phyloP scores from a whole-genome alignment of 2,797 vertebrate genomes.

The Rhinophrynus dorsalis region DNA sequence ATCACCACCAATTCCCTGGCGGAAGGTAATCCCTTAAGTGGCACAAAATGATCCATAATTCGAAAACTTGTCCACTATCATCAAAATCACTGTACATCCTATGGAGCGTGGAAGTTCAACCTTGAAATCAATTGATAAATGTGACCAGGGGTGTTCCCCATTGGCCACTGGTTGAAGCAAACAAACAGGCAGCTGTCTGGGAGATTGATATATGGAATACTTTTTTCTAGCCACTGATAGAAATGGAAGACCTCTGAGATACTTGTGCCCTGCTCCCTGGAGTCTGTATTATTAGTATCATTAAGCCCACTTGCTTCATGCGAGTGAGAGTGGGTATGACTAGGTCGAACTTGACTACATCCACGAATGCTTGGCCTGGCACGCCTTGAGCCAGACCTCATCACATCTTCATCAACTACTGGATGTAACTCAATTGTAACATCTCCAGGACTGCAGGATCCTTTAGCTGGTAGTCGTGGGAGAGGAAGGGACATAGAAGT shows the following conservation, averaged over 20 bases:
- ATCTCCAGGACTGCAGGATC: slow-evolving; percentile 65
- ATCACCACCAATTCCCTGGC: no score
- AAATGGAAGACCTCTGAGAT: slow-evolving; percentile 85
- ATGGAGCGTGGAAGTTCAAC: no score
- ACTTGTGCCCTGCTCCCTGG: slow-evolving; percentile 79
- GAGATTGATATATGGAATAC: slow-evolving; percentile 94
- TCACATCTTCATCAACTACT: slow-evolving; percentile 65
- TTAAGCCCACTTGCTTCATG: slow-evolving; percentile 64
- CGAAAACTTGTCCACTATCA: no score
- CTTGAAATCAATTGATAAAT: no score
- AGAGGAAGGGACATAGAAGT: slow-evolving; percentile 48
- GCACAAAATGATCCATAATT: no score
- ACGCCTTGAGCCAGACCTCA: slow-evolving; percentile 67
- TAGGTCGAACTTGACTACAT: slow-evolving; percentile 64
- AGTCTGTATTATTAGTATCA: slow-evolving; percentile 65
- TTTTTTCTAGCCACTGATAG: slow-evolving; percentile 89
- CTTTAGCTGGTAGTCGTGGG: slow-evolving; percentile 58
- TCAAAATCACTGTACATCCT: no score
- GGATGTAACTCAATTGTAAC: slow-evolving; percentile 73
- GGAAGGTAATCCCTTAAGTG: no score
- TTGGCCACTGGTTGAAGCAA: no score
- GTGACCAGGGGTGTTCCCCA: no score
- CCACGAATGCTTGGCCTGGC: slow-evolving; percentile 53
- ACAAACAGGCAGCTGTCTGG: no score
- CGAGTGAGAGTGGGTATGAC: slow-evolving; percentile 60